Base-by-base conservation (phyloP, 2,888 invertebrate species). In the Coremacera marginata region DNA sequence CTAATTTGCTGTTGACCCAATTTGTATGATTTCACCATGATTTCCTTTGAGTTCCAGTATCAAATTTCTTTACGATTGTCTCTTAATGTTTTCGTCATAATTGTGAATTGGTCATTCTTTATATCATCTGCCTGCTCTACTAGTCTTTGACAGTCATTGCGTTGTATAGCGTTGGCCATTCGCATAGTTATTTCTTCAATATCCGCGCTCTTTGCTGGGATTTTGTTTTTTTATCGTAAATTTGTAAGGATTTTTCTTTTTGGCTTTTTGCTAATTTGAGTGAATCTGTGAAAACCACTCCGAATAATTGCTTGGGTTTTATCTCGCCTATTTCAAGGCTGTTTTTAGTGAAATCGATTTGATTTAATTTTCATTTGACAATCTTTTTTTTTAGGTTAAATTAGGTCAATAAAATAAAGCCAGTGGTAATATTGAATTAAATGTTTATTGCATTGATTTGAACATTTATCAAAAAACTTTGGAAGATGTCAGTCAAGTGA, bases 121-220 rank as follows among this genome's bases (percentile, higher is more conserved):
- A 7, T 44, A 37, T 44, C 44, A 11, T 44, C 44, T 11, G 44
- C 44, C 44, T 11, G 11, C 14, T 44, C 14, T 11, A 44, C 14
- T 11, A 44, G 44, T 11, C 44, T 44, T 44, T 44, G 44, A 11
- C 44, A 2, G 11, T 11, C 44, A 11, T 44, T 44, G 44, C 14
- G 7, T 44, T 44, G 14, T 44, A 44, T 11, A 2, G 14, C 11
- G 14, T 68, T 51, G 22, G 51, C 16, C 68, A 68, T 52, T 68
- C 68, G 68, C 68, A 51, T 68, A 68, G 51, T 68, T 68, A 68
- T 68, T 7, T 31, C 34, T n/a, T 31, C 31, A 9, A 63, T 62
- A 14, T 11, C 19, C 27, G 62, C 31, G 5, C 31, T 14, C 9
- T 63, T 63, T 19, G 19, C 0, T 55, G 63, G 63, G 14, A 1